Base-by-base conservation (phyloP, 2,888 invertebrate species). In the Drosophila nr. perissopoda region DNA sequence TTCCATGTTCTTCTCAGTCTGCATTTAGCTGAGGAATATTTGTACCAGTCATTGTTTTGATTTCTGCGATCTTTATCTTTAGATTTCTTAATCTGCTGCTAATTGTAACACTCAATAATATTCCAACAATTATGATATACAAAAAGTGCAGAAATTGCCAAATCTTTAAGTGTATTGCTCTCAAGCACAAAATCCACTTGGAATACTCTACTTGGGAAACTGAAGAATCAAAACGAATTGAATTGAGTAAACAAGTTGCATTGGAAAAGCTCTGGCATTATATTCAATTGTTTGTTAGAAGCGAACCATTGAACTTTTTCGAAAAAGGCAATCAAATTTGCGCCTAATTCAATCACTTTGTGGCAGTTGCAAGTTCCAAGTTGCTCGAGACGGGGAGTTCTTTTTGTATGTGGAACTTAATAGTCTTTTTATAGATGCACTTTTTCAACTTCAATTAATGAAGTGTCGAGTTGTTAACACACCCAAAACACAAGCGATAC, bases 401-500 rank as follows among this genome's bases (percentile, higher is more conserved):
- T 84, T 82, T 89, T 81, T 71, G 74, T 53, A 33, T 48, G 40
- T 70, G 68, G 58, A 79, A 86, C 87, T 90, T 89, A 87, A 90
- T 87, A 72, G 90, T 89, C 90, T 87, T 90, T 87, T 87, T 90
- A 87, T 87, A 87, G 90, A 89, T 83, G 82, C 84, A 80, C 73
- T 87, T 88, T 85, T 85, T 85, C 84, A 89, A 85, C 86, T 89
- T 76, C 90, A 87, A 81, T 90, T 87, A 90, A 90, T 87, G 87
- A 87, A 90, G 87, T 87, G 87, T 83, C 87, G 87, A 87, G 87
- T 89, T 87, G 89, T 87, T 90, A 90, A 90, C 87, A 87, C 87
- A 79, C 81, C 84, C 86, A 89, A 83, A 83, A 73, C 77, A 76
- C 80, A 74, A 78, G 67, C 80, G 61, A 54, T 49, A 67, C 75